These are phyloP conservation scores for Steatocranus sp. DNA, from an alignment of 2,797 vertebrate genomes.

Conservation along the genomic window DNA sequence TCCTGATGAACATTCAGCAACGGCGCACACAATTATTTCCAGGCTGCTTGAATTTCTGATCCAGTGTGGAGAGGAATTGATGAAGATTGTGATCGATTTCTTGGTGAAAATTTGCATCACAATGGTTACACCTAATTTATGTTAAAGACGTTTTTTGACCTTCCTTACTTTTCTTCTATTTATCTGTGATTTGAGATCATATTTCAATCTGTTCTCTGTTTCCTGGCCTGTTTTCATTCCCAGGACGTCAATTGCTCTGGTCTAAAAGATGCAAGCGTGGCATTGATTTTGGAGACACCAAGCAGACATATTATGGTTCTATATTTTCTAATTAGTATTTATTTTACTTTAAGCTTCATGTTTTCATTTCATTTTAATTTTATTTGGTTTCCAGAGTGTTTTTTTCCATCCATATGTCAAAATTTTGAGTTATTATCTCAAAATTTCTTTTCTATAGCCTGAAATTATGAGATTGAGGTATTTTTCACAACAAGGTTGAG, in stretches of 20 bases:
- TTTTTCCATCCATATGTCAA: neutral
- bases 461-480: neutral
- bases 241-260: neutral
- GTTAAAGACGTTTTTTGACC: neutral
- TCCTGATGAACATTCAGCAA: conserved; percentile 58
- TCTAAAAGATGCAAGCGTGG: neutral
- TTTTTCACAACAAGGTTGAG: neutral
- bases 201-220: neutral
- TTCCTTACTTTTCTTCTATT: neutral
- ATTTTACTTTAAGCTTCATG: neutral
- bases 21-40: conserved; percentile 48
- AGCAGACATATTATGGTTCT: neutral
- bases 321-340: neutral
- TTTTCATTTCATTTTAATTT: neutral
- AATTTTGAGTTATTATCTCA: neutral
- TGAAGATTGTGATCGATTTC: neutral
- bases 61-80: neutral
- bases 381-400: neutral
- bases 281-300: neutral
- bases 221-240: neutral
- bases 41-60: conserved; percentile 40
- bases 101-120: neutral
- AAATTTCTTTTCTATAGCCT: neutral
- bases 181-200: neutral
- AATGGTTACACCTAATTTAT: neutral